Percentiles rank a stretch among this genome's conserved stretches.
phyloP scores from a whole-genome alignment of 2,888 invertebrate genomes.

The Reticulitermes lucifugus region DNA sequence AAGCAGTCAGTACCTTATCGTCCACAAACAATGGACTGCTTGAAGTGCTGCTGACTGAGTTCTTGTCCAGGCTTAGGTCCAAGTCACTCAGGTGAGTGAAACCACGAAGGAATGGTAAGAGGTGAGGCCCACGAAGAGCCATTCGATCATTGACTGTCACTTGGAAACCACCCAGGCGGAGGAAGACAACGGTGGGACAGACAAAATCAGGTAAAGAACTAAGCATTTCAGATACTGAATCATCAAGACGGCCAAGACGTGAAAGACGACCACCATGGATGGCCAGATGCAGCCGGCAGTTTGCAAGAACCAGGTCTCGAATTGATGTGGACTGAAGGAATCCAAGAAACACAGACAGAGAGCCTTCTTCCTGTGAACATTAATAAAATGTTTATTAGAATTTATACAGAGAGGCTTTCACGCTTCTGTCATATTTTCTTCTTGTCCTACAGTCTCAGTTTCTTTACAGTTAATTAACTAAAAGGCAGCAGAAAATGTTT shows the following conservation, averaged over 20 bases:
- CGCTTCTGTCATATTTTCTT: background rate
- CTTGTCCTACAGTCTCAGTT: background rate
- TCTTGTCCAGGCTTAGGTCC: conserved; percentile 66
- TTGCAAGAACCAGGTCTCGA: conserved; percentile 67
- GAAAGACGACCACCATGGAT: conserved; percentile 63
- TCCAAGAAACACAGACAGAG: conserved; percentile 65
- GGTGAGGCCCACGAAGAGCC: conserved; percentile 65
- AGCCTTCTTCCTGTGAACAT: conserved; percentile 63
- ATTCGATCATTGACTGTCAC: conserved; percentile 65
- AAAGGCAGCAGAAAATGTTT: too few relatives aligned
- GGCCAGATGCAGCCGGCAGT: conserved; percentile 67
- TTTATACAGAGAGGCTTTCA: background rate
- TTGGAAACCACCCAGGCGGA: conserved; percentile 66
- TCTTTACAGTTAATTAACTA: too few relatives aligned
- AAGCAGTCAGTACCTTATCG: conserved; percentile 65
- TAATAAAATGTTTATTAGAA: background rate
- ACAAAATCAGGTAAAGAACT: conserved; percentile 63
- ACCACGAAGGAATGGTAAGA: conserved; percentile 65
- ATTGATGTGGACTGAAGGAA: conserved; percentile 66
- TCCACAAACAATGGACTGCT: conserved; percentile 62
- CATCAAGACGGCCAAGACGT: conserved; percentile 62
- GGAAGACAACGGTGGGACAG: conserved; percentile 65
- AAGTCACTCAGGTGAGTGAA: conserved; percentile 66
- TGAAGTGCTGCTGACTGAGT: conserved; percentile 61
- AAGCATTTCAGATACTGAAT: conserved; percentile 62